phyloP scores from a whole-genome alignment of 2,113 vertebrate genomes.

The Ondatra zibethicus region DNA sequence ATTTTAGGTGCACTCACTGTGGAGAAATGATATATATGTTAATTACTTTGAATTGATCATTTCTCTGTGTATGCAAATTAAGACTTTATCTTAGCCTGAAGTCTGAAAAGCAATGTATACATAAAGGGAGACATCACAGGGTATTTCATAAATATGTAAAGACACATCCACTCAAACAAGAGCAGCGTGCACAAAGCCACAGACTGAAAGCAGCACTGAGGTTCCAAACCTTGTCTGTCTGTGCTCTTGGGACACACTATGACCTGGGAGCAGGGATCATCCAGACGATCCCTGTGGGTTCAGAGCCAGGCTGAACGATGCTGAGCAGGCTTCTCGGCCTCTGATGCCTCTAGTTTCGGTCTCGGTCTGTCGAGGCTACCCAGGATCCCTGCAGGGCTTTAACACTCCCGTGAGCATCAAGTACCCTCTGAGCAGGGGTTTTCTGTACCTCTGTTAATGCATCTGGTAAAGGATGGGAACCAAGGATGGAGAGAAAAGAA shows the following conservation, averaged over 20 bases:
- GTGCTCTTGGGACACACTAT: no score
- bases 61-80: background rate
- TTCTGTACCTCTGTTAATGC: background rate
- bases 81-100: background rate
- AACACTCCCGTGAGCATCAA: background rate
- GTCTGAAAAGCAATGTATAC: background rate
- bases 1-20: background rate
- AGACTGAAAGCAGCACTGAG: background rate
- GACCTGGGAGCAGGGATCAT: fast-evolving
- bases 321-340: background rate
- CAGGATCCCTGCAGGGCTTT: background rate
- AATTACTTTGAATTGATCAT: background rate
- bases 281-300: background rate
- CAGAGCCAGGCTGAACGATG: background rate
- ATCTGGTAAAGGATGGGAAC: background rate
- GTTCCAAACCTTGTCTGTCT: background rate
- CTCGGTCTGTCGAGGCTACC: background rate
- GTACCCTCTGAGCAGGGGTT: background rate
- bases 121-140: background rate
- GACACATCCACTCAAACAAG: background rate
- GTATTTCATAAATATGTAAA: background rate
- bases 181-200: background rate
- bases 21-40: background rate
- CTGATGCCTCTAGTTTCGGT: background rate
- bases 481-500: background rate